Conservation (phyloP, 2,113 vertebrate genomes). For the Sigmodon hispidus region DNA sequence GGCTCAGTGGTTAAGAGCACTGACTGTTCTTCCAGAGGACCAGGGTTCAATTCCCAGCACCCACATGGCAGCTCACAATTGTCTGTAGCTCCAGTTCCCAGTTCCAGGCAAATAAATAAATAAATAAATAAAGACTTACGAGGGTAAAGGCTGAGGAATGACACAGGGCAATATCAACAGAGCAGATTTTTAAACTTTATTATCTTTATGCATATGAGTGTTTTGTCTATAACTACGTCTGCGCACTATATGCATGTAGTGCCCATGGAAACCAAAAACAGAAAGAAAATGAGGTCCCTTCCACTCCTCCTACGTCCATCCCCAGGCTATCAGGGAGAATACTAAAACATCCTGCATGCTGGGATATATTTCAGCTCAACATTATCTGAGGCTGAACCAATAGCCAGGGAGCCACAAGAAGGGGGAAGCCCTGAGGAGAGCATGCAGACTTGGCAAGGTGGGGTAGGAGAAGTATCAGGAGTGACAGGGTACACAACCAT, state of each 20-base stretch:
- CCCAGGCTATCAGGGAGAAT: not conserved
- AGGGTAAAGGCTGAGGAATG: not conserved
- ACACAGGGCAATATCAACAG: too few relatives aligned
- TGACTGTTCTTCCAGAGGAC: too few relatives aligned
- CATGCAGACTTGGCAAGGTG: accelerated
- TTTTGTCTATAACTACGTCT: not conserved
- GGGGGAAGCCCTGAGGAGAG: accelerated
- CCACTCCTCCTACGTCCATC: too few relatives aligned
- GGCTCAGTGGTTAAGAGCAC: too few relatives aligned
- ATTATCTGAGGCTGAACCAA: not conserved
- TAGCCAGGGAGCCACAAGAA: not conserved
- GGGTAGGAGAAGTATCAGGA: not conserved
- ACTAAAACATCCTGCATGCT: not conserved
- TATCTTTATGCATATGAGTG: not conserved
- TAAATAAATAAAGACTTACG: too few relatives aligned
- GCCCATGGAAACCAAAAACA: not conserved
- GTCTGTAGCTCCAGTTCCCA: too few relatives aligned
- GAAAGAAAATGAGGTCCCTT: not conserved
- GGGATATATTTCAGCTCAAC: not conserved
- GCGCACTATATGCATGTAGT: not conserved
- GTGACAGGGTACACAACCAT: not conserved
- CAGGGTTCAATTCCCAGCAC: too few relatives aligned
- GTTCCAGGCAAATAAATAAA: too few relatives aligned
- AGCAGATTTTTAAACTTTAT: not conserved
- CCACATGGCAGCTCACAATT: too few relatives aligned